These are phyloP conservation scores for Australoheros facetus DNA, from an alignment of 2,797 vertebrate genomes.

Conservation along the genomic window DNA sequence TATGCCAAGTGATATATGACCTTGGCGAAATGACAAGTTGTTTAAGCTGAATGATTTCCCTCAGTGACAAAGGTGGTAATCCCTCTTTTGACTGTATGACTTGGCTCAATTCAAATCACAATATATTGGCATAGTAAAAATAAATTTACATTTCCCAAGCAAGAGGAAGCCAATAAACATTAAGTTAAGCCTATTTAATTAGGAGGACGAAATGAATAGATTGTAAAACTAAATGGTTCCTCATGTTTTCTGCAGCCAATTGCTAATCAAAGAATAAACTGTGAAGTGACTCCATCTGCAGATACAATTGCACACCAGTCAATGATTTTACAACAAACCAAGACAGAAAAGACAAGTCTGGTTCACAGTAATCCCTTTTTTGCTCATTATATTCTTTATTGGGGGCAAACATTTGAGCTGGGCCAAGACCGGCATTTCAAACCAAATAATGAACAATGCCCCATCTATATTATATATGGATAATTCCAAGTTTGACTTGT, in stretches of 20 bases:
- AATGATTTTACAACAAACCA: slow-evolving; percentile 4
- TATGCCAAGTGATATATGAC: slow-evolving; percentile 68
- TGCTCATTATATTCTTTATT: neutral
- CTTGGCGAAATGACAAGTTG: slow-evolving; percentile 71
- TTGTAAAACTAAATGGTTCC: slow-evolving; percentile 32
- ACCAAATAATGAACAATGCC: neutral
- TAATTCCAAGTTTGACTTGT: neutral
- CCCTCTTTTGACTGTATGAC: slow-evolving; percentile 58
- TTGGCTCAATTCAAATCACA: slow-evolving; percentile 54
- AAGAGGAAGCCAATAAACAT: slow-evolving; percentile 50
- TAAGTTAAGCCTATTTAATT: slow-evolving; percentile 53
- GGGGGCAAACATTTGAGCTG: neutral
- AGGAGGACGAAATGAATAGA: slow-evolving; percentile 44
- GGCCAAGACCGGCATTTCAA: neutral
- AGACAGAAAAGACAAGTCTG: neutral
- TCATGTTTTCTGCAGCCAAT: neutral
- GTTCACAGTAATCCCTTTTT: neutral
- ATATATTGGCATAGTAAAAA: slow-evolving; percentile 47
- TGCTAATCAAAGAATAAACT: slow-evolving; percentile 7
- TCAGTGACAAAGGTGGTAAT: slow-evolving; percentile 68
- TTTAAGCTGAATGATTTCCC: slow-evolving; percentile 69
- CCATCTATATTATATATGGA: neutral
- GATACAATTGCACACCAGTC: slow-evolving; percentile 4
- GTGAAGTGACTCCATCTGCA: slow-evolving; percentile 12
- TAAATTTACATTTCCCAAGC: slow-evolving; percentile 34